Evolutionary conservation across 1,140 invertebrate species (phyloP), one percentile per base, ranked within the genome.

Genomic region (Bradysia coprophila): DNA sequence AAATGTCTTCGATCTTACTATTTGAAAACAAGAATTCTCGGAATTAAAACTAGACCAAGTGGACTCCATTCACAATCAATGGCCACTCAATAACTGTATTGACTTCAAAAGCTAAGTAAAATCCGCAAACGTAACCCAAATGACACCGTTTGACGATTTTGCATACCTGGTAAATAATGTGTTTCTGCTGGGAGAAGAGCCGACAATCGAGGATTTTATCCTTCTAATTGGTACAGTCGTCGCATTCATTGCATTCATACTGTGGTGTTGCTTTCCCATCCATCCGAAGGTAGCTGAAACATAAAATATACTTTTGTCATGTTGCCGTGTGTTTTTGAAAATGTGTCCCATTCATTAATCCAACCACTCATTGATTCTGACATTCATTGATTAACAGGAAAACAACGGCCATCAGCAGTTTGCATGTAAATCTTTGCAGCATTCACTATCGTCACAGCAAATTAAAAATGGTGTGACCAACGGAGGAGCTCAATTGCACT

Each of bases 191-290:
- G 71, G 71, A 34, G 70, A 73, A 48, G 69, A 72, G 51, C 69
- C 70, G 50, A 69, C 68, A 9, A 67, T 73, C 41, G 71, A 74
- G 57, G 71, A 74, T 55, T 72, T 73, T 42, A 73, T 74, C 42
- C 51, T 73, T 23, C 57, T 73, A 22, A 59, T 73, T 45, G 72
- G 72, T n/a, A 73, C 72, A 11, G 52, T 72, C 44, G 71, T 74
- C 39, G 71, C 71, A 24, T 74, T 73, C 52, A 62, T 74, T 41
- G 71, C 71, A 10, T 74, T 74, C 51, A 64, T 74, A 21, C 51
- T 74, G 10, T 74, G 71, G 71, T 74, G 71, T 50, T 74, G 71
- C 51, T 74, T 73, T 51, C 71, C 71, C 23, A 66, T 73, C 38
- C 65, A 69, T 33, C 71, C 69, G n/a, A 73, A 70, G 59, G 71